Percentiles rank a stretch among this genome's conserved stretches.
phyloP scores from a whole-genome alignment of 2,888 invertebrate genomes.

The Dynastes maya region DNA sequence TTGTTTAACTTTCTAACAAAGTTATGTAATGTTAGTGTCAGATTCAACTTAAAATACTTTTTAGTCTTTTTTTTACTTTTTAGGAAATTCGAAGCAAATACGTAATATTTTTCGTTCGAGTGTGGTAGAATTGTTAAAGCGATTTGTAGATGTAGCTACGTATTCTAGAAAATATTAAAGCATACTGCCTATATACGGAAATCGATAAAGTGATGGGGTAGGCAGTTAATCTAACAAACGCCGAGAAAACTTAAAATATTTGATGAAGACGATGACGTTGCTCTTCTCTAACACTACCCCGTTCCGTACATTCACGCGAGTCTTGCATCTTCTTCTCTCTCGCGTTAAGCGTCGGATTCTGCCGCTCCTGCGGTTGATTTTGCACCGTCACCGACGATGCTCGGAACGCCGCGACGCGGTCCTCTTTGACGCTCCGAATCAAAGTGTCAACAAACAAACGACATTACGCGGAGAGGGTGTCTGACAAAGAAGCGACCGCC shows the following conservation, averaged over 20 bases:
- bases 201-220: slow-evolving; percentile 1
- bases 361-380: slow-evolving; percentile 48
- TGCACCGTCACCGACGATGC: slow-evolving; percentile 47
- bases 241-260: slow-evolving; percentile 40
- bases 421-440: slow-evolving; percentile 60
- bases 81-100: no score
- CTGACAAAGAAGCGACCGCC: slow-evolving; percentile 59
- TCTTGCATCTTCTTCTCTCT: not conserved
- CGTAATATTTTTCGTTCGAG: no score
- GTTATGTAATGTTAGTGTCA: no score
- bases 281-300: slow-evolving; percentile 12
- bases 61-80: no score
- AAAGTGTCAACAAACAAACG: slow-evolving; percentile 69
- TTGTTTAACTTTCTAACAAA: no score
- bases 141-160: no score
- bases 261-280: slow-evolving; percentile 42
- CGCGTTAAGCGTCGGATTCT: not conserved
- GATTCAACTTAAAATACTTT: no score
- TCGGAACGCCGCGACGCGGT: slow-evolving; percentile 31
- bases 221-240: slow-evolving; percentile 27
- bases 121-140: no score
- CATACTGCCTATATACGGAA: not conserved
- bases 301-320: not conserved
- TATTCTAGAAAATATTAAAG: no score
- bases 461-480: slow-evolving; percentile 64